A percentile compares a stretch with the other conserved stretches of the same genome.
Evolutionary conservation across 92 coral and sea anemone genomes (phyloP).

Genomic region (Pocillopora grandis): DNA sequence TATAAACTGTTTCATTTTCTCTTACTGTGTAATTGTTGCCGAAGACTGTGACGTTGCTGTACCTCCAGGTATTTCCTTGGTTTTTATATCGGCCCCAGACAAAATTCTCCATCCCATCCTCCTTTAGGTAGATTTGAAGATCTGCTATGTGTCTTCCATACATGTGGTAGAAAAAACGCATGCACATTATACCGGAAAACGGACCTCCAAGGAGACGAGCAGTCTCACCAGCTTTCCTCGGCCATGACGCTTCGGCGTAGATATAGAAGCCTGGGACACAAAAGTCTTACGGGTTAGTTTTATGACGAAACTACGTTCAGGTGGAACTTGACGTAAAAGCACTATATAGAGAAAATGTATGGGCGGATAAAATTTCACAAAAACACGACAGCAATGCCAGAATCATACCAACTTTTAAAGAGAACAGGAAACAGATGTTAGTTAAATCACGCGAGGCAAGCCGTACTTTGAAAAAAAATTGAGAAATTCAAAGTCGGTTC

Average conservation of each 20-base stretch:
- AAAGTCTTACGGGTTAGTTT: neutral
- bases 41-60: slow-evolving; percentile 57
- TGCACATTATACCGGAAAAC: slow-evolving; percentile 69
- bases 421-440: too few species aligned
- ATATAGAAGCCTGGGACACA: slow-evolving; percentile 54
- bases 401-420: too few species aligned
- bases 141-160: slow-evolving; percentile 68
- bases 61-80: slow-evolving; percentile 71
- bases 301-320: too few species aligned
- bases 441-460: too few species aligned
- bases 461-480: too few species aligned
- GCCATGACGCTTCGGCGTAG: slow-evolving; percentile 69
- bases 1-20: too few species aligned
- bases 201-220: slow-evolving; percentile 73
- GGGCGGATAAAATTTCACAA: too few species aligned
- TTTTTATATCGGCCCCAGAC: slow-evolving; percentile 70
- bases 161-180: slow-evolving; percentile 90
- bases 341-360: too few species aligned
- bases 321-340: too few species aligned
- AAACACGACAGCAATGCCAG: too few species aligned
- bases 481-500: too few species aligned
- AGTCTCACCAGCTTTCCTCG: slow-evolving; percentile 55
- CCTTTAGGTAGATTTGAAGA: slow-evolving; percentile 57
- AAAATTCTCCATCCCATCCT: slow-evolving; percentile 39
- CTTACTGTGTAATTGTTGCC: slow-evolving; percentile 78